These are phyloP conservation scores for Globodera ellingtonae DNA, from an alignment of 1,140 invertebrate genomes.

Conservation along the genomic window DNA sequence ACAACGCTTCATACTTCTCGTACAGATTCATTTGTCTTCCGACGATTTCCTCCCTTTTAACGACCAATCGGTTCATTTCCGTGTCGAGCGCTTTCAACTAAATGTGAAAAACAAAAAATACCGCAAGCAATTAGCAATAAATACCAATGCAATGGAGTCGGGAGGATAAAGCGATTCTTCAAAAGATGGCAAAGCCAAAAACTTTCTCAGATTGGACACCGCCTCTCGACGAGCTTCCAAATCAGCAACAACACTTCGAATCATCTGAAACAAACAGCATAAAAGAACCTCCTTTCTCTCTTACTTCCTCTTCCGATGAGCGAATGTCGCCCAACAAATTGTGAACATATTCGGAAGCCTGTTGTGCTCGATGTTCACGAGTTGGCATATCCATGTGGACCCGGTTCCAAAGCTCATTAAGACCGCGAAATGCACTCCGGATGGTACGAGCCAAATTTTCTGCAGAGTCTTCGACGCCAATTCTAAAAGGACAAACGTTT, in stretches of 20 bases:
- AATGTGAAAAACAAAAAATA: background rate
- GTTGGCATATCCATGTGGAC: slow-evolving; percentile 26
- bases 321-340: slow-evolving; percentile 20
- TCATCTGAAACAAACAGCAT: slow-evolving; percentile 1
- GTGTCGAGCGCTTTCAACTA: slow-evolving; percentile 25
- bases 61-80: slow-evolving; percentile 6
- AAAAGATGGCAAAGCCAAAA: slow-evolving; percentile 14
- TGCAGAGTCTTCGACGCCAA: slow-evolving; percentile 11
- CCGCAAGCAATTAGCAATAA: no score
- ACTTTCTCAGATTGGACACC: background rate
- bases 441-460: background rate
- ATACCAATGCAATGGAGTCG: slow-evolving; percentile 26
- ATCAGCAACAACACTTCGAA: slow-evolving; percentile 9
- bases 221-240: slow-evolving; percentile 1
- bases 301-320: slow-evolving; percentile 7
- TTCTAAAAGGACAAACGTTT: background rate
- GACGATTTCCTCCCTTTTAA: slow-evolving; percentile 3
- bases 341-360: background rate
- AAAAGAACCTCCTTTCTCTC: background rate
- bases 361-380: slow-evolving; percentile 8
- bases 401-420: slow-evolving; percentile 22
- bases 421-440: background rate
- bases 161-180: slow-evolving; percentile 9
- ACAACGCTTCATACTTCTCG: background rate
- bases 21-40: background rate